phyloP scores from a whole-genome alignment of 1,140 invertebrate genomes.

The Heliconius nattereri region DNA sequence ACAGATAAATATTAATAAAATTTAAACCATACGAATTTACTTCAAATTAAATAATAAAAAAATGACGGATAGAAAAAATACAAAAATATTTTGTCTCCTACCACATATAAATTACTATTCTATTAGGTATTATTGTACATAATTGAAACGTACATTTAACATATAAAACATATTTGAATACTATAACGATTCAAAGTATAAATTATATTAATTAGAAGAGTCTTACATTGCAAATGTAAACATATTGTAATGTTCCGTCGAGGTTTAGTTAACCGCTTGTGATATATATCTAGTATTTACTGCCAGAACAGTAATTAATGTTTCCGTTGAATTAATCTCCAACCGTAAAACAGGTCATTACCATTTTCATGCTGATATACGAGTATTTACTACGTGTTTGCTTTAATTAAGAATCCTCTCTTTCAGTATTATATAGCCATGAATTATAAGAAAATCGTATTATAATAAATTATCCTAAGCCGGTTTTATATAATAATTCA shows the following conservation, averaged over 20 bases:
- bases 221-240: neutral
- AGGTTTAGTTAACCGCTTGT: neutral
- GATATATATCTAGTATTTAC: constrained; percentile 5
- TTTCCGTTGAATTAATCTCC: constrained; percentile 15
- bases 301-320: constrained; percentile 15
- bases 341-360: constrained; percentile 9
- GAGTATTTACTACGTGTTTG: neutral
- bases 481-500: too few species aligned
- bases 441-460: too few species aligned
- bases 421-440: neutral
- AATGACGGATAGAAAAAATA: neutral
- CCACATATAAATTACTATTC: too few species aligned
- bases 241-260: neutral
- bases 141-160: neutral
- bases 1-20: too few species aligned
- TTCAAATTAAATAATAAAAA: neutral
- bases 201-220: neutral
- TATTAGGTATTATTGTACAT: neutral
- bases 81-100: neutral
- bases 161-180: neutral
- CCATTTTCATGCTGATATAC: neutral
- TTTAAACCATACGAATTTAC: too few species aligned
- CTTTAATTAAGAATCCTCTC: constrained; percentile 3
- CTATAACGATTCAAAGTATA: neutral
- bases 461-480: too few species aligned